phyloP scores from a whole-genome alignment of 2,888 invertebrate species.

The Antheraea yamamai region DNA sequence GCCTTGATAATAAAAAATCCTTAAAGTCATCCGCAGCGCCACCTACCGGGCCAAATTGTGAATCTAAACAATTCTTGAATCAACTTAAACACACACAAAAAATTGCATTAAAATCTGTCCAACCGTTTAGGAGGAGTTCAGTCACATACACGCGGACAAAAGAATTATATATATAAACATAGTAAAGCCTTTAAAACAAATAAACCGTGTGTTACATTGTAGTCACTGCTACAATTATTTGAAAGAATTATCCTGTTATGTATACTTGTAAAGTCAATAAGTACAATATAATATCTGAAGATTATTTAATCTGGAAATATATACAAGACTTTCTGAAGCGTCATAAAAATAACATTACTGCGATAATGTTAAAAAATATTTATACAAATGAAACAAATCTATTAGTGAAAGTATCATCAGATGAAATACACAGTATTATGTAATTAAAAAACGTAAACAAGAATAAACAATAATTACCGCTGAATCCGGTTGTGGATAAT shows the following conservation, averaged over 20 bases:
- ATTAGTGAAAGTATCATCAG: slow-evolving; percentile 9
- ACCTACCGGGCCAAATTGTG: too few relatives aligned
- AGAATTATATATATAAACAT: too few relatives aligned
- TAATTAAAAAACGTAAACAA: not conserved
- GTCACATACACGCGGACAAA: too few relatives aligned
- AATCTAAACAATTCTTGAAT: too few relatives aligned
- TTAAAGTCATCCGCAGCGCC: too few relatives aligned
- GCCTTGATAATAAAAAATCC: too few relatives aligned
- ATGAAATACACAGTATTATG: not conserved
- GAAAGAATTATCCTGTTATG: not conserved
- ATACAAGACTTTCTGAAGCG: not conserved
- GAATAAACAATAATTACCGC: not conserved
- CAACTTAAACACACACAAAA: too few relatives aligned
- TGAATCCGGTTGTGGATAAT: slow-evolving; percentile 2
- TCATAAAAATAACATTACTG: not conserved
- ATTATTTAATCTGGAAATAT: not conserved
- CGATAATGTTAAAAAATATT: not conserved
- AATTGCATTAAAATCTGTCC: too few relatives aligned
- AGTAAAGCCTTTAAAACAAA: not conserved
- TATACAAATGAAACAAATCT: not conserved
- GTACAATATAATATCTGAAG: not conserved
- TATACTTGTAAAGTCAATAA: not conserved
- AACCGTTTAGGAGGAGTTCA: too few relatives aligned
- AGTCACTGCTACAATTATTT: not conserved
- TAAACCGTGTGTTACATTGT: not conserved